phyloP scores from a whole-genome alignment of 1,140 invertebrate genomes.

The Calycopis cecrops region DNA sequence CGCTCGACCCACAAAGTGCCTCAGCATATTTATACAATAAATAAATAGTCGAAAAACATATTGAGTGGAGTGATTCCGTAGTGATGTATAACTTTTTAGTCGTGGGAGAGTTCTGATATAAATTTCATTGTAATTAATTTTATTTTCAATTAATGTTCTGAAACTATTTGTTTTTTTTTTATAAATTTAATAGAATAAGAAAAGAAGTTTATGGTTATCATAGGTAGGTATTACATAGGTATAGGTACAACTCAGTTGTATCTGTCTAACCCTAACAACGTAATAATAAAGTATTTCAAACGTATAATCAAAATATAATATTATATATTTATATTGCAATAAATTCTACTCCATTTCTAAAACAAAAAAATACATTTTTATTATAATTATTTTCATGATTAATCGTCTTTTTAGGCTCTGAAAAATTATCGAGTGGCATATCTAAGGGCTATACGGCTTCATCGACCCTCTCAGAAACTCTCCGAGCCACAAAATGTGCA shows the following conservation, averaged over 20 bases:
- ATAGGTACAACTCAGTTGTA: too few species aligned
- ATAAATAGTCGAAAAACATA: conserved; percentile 67
- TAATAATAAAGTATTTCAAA: background rate
- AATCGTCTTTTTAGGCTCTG: conserved; percentile 46
- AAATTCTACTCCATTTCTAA: conserved; percentile 6
- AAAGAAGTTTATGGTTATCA: too few species aligned
- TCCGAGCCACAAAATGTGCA: conserved; percentile 68
- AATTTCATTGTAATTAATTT: conserved; percentile 20
- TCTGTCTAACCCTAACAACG: background rate
- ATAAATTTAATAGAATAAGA: too few species aligned
- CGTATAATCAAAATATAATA: background rate
- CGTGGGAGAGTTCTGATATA: conserved; percentile 45
- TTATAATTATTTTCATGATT: conserved; percentile 13
- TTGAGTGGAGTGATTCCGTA: conserved; percentile 44
- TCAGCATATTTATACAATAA: conserved; percentile 60
- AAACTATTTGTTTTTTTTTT: too few species aligned
- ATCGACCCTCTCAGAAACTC: conserved; percentile 57
- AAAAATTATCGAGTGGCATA: conserved; percentile 60
- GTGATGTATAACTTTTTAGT: conserved; percentile 51
- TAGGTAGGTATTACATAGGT: too few species aligned
- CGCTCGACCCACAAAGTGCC: conserved; percentile 55
- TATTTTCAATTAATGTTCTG: conserved; percentile 6
- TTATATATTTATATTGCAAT: background rate
- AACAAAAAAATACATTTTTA: background rate
- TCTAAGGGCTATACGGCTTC: conserved; percentile 60